A percentile compares a stretch with the other conserved stretches of the same genome.
These are phyloP conservation scores for Chlorodrepanis virens DNA, from an alignment of 2,113 vertebrate species.

Conservation along the genomic window DNA sequence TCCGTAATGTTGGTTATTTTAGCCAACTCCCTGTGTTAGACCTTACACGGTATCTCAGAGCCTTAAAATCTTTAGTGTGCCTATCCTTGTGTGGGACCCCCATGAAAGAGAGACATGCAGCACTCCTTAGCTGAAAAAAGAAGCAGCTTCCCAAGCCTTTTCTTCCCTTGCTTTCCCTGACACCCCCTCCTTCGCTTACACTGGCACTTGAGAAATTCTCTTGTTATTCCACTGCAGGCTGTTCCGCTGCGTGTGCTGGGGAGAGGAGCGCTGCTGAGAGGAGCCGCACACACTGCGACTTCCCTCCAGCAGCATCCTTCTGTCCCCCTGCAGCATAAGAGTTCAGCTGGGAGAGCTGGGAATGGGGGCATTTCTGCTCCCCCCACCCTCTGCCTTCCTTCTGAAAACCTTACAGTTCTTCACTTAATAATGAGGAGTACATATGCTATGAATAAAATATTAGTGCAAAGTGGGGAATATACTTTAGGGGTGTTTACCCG, in stretches of 20 bases:
- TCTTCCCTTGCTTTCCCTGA: neutral
- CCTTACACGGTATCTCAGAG: neutral
- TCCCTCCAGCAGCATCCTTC: neutral
- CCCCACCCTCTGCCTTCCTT: neutral
- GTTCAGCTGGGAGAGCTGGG: neutral
- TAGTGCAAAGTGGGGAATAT: neutral
- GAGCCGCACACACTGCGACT: constrained; percentile 2
- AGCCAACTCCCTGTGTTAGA: neutral
- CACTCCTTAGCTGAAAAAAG: neutral
- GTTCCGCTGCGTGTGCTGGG: constrained; percentile 28
- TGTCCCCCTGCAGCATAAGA: neutral
- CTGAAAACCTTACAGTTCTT: neutral
- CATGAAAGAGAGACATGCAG: neutral
- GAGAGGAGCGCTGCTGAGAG: constrained; percentile 11
- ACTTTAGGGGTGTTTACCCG: constrained; percentile 6
- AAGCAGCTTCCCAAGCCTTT: neutral
- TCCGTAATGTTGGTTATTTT: neutral
- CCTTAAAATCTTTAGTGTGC: neutral
- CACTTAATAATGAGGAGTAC: neutral
- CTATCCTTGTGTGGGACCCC: neutral
- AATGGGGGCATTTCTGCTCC: neutral
- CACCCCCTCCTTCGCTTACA: constrained; percentile 20
- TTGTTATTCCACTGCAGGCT: constrained; percentile 9
- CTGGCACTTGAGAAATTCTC: constrained; percentile 28
- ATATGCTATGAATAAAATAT: neutral